These are phyloP conservation scores for Papilio machaon DNA, from an alignment of 1,140 invertebrate genomes.

Conservation along the genomic window DNA sequence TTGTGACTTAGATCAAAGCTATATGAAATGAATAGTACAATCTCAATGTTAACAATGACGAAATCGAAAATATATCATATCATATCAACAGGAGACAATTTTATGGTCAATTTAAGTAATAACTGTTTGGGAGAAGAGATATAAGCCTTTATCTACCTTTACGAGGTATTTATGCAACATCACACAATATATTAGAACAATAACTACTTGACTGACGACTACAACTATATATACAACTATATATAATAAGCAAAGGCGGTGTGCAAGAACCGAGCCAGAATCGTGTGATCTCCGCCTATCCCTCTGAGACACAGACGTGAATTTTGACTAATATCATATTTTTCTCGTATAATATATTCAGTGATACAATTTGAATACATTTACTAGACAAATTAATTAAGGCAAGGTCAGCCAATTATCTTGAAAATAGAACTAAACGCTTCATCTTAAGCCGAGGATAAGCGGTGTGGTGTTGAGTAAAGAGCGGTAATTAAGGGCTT, in stretches of 20 bases:
- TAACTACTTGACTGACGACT: too few relatives aligned
- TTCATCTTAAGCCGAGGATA: constrained; percentile 31
- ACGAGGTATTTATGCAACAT: too few relatives aligned
- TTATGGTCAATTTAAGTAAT: background rate
- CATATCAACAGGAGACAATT: background rate
- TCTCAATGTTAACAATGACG: background rate
- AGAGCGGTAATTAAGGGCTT: constrained; percentile 31
- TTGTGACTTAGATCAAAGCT: background rate
- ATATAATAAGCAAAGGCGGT: too few relatives aligned
- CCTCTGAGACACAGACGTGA: too few relatives aligned
- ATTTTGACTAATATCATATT: too few relatives aligned
- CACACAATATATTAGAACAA: too few relatives aligned
- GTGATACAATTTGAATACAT: background rate
- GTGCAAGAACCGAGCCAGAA: too few relatives aligned
- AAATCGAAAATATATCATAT: background rate
- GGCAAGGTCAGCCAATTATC: constrained; percentile 5
- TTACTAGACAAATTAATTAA: background rate
- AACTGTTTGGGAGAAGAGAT: background rate
- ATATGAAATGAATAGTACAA: too few relatives aligned
- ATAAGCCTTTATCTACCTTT: background rate
- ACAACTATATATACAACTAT: too few relatives aligned
- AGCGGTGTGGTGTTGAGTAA: constrained; percentile 20
- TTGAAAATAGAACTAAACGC: constrained; percentile 5
- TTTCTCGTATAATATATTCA: background rate
- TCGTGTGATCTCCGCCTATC: too few relatives aligned